Evolutionary conservation across 2,113 vertebrate species (phyloP).

Genomic region (Canis aureus): DNA sequence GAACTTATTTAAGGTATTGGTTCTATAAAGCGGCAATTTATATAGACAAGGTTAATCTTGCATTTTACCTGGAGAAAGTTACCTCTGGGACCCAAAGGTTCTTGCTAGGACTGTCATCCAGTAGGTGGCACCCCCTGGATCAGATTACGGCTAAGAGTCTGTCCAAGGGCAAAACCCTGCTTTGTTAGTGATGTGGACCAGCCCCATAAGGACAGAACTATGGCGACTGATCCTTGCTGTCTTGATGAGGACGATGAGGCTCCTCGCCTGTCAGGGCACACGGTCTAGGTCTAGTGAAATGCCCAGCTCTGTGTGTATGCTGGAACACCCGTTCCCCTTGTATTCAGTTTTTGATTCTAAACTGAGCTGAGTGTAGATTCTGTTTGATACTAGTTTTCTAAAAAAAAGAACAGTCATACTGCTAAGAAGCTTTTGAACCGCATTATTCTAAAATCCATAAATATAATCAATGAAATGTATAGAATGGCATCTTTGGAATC

Average conservation of each 20-base stretch:
- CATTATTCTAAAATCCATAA: background rate
- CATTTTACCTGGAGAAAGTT: background rate
- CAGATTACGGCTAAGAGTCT: background rate
- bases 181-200: background rate
- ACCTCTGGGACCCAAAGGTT: background rate
- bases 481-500: background rate
- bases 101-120: background rate
- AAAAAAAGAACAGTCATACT: background rate
- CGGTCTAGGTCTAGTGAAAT: no score
- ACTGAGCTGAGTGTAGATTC: background rate
- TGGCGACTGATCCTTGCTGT: background rate
- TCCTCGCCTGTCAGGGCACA: background rate
- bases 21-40: background rate
- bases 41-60: background rate
- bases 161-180: background rate
- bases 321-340: background rate
- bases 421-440: background rate
- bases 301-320: background rate
- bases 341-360: background rate
- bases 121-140: background rate
- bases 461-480: background rate
- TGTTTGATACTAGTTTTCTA: background rate
- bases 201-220: background rate
- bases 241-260: background rate
- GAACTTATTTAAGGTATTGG: background rate